These are phyloP conservation scores for Anastrepha ludens DNA, from an alignment of 1,140 invertebrate genomes.

Conservation along the genomic window DNA sequence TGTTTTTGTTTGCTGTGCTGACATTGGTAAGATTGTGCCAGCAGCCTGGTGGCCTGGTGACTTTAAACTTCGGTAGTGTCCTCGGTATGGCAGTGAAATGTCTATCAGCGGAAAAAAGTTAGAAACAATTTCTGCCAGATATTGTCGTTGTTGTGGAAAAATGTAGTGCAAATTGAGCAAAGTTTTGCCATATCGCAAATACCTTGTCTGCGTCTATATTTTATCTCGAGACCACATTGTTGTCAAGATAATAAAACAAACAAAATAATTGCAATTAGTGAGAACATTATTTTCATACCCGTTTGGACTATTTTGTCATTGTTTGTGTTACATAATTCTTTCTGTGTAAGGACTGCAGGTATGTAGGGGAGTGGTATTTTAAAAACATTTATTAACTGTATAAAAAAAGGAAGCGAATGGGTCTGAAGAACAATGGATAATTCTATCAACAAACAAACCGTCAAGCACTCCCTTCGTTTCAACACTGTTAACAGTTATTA, in stretches of 20 bases:
- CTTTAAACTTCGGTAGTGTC: background rate
- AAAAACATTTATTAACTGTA: no score
- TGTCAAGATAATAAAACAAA: slow-evolving; percentile 5
- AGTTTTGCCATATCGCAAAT: slow-evolving; percentile 17
- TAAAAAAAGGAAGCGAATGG: no score
- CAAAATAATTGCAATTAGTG: slow-evolving; percentile 26
- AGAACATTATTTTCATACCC: background rate
- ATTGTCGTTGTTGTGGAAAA: background rate
- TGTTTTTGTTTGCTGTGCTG: background rate
- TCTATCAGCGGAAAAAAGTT: background rate
- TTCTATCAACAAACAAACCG: no score
- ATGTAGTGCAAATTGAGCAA: slow-evolving; percentile 46
- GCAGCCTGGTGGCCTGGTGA: slow-evolving; percentile 34
- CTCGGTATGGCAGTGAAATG: background rate
- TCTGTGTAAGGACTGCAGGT: no score
- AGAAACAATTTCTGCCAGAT: background rate
- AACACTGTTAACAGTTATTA: no score
- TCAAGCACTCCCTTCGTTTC: no score
- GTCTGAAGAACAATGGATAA: no score
- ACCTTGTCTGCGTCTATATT: slow-evolving; percentile 16
- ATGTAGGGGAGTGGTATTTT: no score
- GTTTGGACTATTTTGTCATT: background rate
- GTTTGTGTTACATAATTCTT: no score
- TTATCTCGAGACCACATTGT: background rate
- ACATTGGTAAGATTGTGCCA: background rate